These are phyloP conservation scores for Microctonus aethiopoides DNA, from an alignment of 2,888 invertebrate species.

Conservation along the genomic window DNA sequence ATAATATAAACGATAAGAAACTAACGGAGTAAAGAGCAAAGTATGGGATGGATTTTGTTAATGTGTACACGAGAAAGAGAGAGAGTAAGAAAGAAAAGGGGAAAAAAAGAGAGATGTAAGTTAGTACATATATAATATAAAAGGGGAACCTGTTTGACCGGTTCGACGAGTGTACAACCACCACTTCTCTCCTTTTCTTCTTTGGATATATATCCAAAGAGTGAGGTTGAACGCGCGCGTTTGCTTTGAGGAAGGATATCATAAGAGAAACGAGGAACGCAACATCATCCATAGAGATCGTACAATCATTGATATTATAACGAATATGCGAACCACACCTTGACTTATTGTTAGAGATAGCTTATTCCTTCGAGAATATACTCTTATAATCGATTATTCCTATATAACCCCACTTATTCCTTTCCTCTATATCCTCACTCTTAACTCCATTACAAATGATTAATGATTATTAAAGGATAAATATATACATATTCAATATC, in stretches of 20 bases:
- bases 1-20: slow-evolving; percentile 4
- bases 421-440: not conserved
- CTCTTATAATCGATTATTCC: slow-evolving; percentile 11
- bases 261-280: slow-evolving; percentile 8
- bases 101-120: not conserved
- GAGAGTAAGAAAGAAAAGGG: not conserved
- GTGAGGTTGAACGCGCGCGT: not conserved
- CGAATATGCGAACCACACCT: slow-evolving; percentile 27
- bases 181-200: slow-evolving; percentile 28
- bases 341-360: not conserved
- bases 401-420: not conserved
- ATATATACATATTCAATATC: slow-evolving; percentile 10
- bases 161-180: slow-evolving; percentile 53
- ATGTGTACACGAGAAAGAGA: not conserved
- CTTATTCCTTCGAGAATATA: not conserved
- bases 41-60: slow-evolving; percentile 25
- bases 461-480: slow-evolving; percentile 11
- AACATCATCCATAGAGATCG: slow-evolving; percentile 14
- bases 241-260: too few relatives aligned
- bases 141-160: slow-evolving; percentile 63
- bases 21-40: slow-evolving; percentile 29
- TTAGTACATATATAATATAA: slow-evolving; percentile 19
- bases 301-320: slow-evolving; percentile 22
- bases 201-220: slow-evolving; percentile 11
- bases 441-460: not conserved